These are phyloP conservation scores for Prorops nasuta DNA, from an alignment of 1,140 invertebrate species.

Conservation along the genomic window DNA sequence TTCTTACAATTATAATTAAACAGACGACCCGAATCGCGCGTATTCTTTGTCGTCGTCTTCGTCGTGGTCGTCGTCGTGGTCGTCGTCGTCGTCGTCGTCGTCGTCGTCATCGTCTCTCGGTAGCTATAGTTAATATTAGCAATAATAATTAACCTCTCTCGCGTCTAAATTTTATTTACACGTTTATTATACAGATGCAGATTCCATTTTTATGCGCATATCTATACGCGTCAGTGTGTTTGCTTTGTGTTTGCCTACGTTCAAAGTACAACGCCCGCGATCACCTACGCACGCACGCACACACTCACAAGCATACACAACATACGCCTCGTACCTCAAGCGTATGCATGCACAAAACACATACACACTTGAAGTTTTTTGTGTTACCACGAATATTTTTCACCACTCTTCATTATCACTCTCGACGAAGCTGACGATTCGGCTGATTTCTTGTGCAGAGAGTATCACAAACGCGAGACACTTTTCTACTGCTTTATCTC, in stretches of 20 bases:
- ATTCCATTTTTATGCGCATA: neutral
- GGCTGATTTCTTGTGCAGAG: neutral
- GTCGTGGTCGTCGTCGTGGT: too few species aligned
- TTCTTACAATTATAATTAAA: too few species aligned
- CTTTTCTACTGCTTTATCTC: neutral
- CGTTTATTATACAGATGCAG: neutral
- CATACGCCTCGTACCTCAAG: neutral
- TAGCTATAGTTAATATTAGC: neutral
- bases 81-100: too few species aligned
- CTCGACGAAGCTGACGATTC: constrained; percentile 5
- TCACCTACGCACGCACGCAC: neutral
- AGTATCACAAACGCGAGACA: neutral
- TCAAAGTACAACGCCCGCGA: too few species aligned
- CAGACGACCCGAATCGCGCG: neutral
- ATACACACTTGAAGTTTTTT: too few species aligned
- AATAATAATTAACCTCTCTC: neutral
- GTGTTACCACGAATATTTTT: neutral
- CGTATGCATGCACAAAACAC: neutral
- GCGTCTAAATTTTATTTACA: neutral
- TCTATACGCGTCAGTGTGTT: neutral
- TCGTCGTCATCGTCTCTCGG: too few species aligned
- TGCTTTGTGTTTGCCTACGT: too few species aligned
- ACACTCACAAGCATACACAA: neutral
- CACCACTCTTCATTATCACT: neutral
- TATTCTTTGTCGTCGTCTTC: too few species aligned